phyloP scores from a whole-genome alignment of 2,888 invertebrate genomes.

The Erannis defoliaria region DNA sequence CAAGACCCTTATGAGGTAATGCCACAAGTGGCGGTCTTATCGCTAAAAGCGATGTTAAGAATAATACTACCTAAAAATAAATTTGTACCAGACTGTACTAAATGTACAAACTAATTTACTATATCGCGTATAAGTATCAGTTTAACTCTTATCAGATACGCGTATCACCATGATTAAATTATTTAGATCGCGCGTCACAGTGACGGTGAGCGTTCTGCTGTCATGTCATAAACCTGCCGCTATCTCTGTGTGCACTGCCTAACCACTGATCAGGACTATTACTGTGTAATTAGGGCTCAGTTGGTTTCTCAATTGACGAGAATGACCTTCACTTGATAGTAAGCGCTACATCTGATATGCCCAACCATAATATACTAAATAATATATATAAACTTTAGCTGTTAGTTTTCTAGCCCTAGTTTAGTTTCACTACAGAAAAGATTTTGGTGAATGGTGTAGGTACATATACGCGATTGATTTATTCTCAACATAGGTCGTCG shows the following conservation, averaged over 20 bases:
- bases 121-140: slow-evolving; percentile 32
- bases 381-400: background rate
- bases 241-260: slow-evolving; percentile 12
- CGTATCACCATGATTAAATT: slow-evolving; percentile 37
- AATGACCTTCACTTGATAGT: too few species aligned
- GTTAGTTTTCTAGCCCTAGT: background rate
- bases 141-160: slow-evolving; percentile 40
- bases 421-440: too few species aligned
- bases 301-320: background rate
- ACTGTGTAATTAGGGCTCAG: too few species aligned
- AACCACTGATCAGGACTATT: slow-evolving; percentile 4
- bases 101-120: slow-evolving; percentile 24
- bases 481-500: too few species aligned
- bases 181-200: slow-evolving; percentile 39
- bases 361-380: background rate
- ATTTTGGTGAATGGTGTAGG: too few species aligned
- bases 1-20: too few species aligned
- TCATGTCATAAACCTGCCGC: slow-evolving; percentile 13
- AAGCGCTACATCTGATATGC: background rate
- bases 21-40: too few species aligned
- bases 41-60: too few species aligned
- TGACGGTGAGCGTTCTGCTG: slow-evolving; percentile 26
- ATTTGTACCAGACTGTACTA: slow-evolving; percentile 1
- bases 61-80: background rate
- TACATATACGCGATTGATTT: too few species aligned